phyloP scores from a whole-genome alignment of 2,888 invertebrate genomes.

The Saturnia japonica region DNA sequence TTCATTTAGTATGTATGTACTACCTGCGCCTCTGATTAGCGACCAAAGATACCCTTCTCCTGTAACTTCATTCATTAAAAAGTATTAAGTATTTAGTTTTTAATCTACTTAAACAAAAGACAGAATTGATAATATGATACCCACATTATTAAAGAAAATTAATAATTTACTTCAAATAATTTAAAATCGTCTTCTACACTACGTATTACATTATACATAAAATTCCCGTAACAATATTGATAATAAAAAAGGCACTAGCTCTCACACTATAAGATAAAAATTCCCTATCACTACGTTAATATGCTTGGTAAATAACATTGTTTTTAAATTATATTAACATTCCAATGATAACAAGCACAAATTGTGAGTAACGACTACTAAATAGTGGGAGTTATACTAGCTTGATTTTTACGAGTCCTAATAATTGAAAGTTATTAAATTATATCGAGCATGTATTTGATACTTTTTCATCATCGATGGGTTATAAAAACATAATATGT shows the following conservation, averaged over 20 bases:
- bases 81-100: too few relatives aligned
- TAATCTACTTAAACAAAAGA: too few relatives aligned
- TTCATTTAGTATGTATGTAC: too few relatives aligned
- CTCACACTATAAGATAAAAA: neutral
- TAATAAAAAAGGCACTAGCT: neutral
- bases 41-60: too few relatives aligned
- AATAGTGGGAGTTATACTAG: neutral
- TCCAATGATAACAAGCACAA: conserved; percentile 9
- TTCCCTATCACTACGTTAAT: conserved; percentile 12
- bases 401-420: neutral
- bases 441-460: too few relatives aligned
- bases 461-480: too few relatives aligned
- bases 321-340: neutral
- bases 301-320: conserved; percentile 3
- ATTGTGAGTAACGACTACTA: conserved; percentile 5
- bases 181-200: neutral
- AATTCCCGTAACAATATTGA: neutral
- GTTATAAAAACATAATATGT: too few relatives aligned
- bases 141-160: too few relatives aligned
- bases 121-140: too few relatives aligned
- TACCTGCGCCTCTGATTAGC: too few relatives aligned
- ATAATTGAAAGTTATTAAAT: too few relatives aligned
- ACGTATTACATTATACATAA: neutral
- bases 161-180: neutral
- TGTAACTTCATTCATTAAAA: too few relatives aligned